These are phyloP conservation scores for Lasioglossum lativentre DNA, from an alignment of 2,888 invertebrate species.

Conservation along the genomic window DNA sequence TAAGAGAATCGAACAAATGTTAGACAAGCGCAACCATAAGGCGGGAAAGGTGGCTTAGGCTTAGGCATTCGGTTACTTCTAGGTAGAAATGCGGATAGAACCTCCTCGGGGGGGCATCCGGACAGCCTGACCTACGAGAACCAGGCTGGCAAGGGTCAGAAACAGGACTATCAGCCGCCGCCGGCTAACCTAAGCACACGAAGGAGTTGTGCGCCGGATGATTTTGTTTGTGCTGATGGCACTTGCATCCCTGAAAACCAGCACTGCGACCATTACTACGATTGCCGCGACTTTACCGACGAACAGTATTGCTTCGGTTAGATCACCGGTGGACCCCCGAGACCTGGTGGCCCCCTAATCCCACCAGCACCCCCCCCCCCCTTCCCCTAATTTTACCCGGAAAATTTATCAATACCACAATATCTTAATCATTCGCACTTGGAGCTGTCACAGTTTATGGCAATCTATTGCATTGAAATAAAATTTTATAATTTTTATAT, in stretches of 20 bases:
- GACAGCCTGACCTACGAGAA: conserved; percentile 73
- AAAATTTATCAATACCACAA: not conserved
- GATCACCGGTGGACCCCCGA: conserved; percentile 81
- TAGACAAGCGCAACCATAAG: conserved; percentile 28
- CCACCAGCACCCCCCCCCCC: not conserved
- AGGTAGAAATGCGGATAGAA: conserved; percentile 82
- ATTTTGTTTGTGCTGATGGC: conserved; percentile 88
- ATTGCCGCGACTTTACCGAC: conserved; percentile 95
- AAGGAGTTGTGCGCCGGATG: conserved; percentile 83
- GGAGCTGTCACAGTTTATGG: not conserved
- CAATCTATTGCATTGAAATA: not conserved
- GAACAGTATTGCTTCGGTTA: conserved; percentile 93
- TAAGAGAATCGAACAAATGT: not conserved
- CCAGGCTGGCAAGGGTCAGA: conserved; percentile 75
- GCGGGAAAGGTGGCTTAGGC: conserved; percentile 77
- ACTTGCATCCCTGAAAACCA: conserved; percentile 91
- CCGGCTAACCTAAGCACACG: conserved; percentile 78
- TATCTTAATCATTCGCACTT: not conserved
- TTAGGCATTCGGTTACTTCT: conserved; percentile 79
- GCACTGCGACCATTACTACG: conserved; percentile 95
- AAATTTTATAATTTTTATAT: not conserved
- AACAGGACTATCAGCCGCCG: conserved; percentile 80
- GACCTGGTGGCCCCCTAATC: conserved; percentile 74
- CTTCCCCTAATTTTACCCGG: not conserved
- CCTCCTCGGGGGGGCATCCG: conserved; percentile 78